phyloP scores from a whole-genome alignment of 2,888 invertebrate species.

The Eupithecia pulchellata region DNA sequence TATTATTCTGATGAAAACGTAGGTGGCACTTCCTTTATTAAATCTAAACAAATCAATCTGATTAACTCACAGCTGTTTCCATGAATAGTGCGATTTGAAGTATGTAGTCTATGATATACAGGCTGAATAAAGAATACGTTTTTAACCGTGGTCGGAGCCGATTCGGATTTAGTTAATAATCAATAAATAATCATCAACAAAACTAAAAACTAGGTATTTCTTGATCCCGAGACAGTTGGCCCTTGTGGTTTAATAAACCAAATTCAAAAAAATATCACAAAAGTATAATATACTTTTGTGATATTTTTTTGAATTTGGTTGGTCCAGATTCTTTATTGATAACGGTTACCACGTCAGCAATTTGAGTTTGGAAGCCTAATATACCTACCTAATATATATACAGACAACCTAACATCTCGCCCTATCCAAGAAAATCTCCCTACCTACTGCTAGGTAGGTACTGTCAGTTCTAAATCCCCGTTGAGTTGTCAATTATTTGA shows the following conservation, averaged over 20 bases:
- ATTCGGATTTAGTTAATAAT: neutral
- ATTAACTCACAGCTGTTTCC: slow-evolving; percentile 3
- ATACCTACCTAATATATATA: too few relatives aligned
- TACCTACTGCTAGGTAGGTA: neutral
- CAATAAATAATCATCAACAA: too few relatives aligned
- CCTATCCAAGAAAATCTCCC: neutral
- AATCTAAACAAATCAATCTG: neutral
- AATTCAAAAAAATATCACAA: too few relatives aligned
- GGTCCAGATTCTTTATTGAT: too few relatives aligned
- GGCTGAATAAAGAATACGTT: neutral
- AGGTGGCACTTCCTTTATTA: neutral
- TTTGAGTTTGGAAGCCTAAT: neutral
- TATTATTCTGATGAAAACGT: neutral
- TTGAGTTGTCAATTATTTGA: too few relatives aligned
- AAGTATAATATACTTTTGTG: neutral
- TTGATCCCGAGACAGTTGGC: neutral
- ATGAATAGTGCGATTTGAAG: neutral
- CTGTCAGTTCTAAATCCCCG: too few relatives aligned
- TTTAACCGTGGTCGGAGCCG: neutral
- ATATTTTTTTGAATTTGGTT: neutral
- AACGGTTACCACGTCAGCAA: neutral
- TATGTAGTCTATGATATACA: neutral
- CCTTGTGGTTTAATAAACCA: too few relatives aligned
- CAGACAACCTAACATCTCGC: neutral
- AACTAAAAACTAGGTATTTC: neutral